Evolutionary conservation across 2,113 vertebrate species (phyloP), one percentile per base, ranked within the genome.

Genomic region (Chrysochloris asiatica): DNA sequence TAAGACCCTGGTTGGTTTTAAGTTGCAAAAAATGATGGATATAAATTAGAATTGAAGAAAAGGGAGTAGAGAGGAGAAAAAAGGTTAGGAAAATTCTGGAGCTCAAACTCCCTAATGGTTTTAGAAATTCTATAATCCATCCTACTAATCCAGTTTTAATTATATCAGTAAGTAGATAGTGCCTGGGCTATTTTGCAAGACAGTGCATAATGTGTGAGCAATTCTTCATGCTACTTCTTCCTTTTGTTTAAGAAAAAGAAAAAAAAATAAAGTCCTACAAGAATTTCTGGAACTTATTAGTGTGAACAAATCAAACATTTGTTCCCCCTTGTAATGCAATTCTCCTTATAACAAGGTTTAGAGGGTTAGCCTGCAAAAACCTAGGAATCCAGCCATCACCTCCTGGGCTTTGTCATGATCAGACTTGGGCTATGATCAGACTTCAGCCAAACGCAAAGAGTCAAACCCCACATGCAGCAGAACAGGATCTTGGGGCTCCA

Each of bases 61-160:
- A 86, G 28, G 26, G 52, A 90, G 22, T 22, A 84, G 26, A 59
- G 61, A 14, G 12, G 24, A 56, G 26, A 6, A 19, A 54, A 72
- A 75, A 41, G 30, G 0, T 50, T 21, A 78, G 83, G 43, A 63
- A 88, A 73, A 89, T 89, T 86, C 77, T 93, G 87, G 84, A 90
- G 72, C 59, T 86, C 72, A 89, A 72, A 47, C 88, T 94, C 86
- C 92, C 30, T 28, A 77, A 90, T 92, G 81, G 82, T 96, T 67
- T 61, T 83, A 90, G 91, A 96, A 96, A 96, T 67, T 90, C 94
- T 22, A 47, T 93, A 92, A 97, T 93, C 90, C 84, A 86, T 72
- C 69, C 91, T 93, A 79, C 84, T 84, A 96, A 97, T 47, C 88
- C 92, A 90, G 83, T 93, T 96, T 97, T 95, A 96, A 97, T 97